Evolutionary conservation across 2,113 vertebrate genomes (phyloP).

Genomic region (Chaetodon auriga): DNA sequence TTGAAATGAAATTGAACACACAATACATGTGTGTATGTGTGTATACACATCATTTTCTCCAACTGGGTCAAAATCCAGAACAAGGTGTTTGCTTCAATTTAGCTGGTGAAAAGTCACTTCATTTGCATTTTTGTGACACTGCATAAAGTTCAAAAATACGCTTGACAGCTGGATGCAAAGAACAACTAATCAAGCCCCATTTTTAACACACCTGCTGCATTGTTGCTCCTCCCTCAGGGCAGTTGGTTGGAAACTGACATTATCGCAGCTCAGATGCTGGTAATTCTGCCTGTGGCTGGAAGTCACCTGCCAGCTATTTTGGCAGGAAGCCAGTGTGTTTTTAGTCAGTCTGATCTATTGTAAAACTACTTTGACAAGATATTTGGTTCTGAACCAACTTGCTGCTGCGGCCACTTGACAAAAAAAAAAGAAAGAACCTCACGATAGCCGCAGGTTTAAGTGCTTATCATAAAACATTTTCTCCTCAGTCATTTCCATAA

Average conservation of each 20-base stretch:
- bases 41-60: background rate
- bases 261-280: constrained; percentile 40
- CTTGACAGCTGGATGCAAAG: constrained; percentile 71
- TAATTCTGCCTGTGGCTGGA: constrained; percentile 58
- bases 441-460: constrained; percentile 30
- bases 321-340: constrained; percentile 53
- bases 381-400: constrained; percentile 58
- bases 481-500: constrained; percentile 33
- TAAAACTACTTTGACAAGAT: constrained; percentile 39
- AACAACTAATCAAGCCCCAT: constrained; percentile 38
- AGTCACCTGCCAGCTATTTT: constrained; percentile 61
- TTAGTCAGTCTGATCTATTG: constrained; percentile 42
- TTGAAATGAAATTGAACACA: background rate
- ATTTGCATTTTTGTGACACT: constrained; percentile 10
- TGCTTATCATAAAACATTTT: constrained; percentile 21
- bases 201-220: constrained; percentile 69
- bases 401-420: constrained; percentile 31
- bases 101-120: background rate
- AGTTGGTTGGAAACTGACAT: constrained; percentile 52
- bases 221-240: constrained; percentile 49
- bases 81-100: background rate
- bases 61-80: background rate
- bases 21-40: no score
- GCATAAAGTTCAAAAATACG: constrained; percentile 11
- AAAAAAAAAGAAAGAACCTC: constrained; percentile 30